phyloP scores from a whole-genome alignment of 30 jellyfish, hydroid and myxozoan species.

The Hydra vulgaris region DNA sequence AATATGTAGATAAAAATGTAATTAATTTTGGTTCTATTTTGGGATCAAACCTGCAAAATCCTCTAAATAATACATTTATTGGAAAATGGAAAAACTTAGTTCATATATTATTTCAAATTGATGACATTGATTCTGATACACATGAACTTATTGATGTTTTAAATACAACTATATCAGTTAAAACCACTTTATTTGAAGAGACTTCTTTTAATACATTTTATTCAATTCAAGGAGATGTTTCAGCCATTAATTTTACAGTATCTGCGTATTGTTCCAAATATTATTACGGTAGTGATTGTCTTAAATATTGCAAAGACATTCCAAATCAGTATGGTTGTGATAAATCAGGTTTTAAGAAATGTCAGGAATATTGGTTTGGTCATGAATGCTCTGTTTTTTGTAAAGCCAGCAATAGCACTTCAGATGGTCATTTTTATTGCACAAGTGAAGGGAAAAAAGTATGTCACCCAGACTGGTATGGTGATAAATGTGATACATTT shows the following conservation, averaged over 20 bases:
- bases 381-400: slow-evolving; percentile 6
- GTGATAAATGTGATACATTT: slow-evolving; percentile 9
- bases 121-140: slow-evolving; percentile 9
- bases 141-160: slow-evolving; percentile 15
- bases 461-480: slow-evolving; percentile 15
- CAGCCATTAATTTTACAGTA: slow-evolving; percentile 1
- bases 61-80: slow-evolving; percentile 23
- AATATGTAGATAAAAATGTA: slow-evolving; percentile 16
- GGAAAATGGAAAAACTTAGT: slow-evolving; percentile 31
- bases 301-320: background rate
- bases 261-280: background rate
- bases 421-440: background rate
- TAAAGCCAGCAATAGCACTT: background rate
- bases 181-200: background rate
- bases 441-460: background rate
- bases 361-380: background rate
- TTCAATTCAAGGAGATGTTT: slow-evolving; percentile 7
- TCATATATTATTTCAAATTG: background rate
- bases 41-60: slow-evolving; percentile 40
- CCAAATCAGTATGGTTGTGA: slow-evolving; percentile 2
- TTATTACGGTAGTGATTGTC: slow-evolving; percentile 8
- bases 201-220: background rate
- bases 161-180: background rate
- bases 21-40: slow-evolving; percentile 12
- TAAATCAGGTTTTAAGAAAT: background rate